These are phyloP conservation scores for Podarcis siculus DNA, from an alignment of 2,797 vertebrate species.

Conservation along the genomic window DNA sequence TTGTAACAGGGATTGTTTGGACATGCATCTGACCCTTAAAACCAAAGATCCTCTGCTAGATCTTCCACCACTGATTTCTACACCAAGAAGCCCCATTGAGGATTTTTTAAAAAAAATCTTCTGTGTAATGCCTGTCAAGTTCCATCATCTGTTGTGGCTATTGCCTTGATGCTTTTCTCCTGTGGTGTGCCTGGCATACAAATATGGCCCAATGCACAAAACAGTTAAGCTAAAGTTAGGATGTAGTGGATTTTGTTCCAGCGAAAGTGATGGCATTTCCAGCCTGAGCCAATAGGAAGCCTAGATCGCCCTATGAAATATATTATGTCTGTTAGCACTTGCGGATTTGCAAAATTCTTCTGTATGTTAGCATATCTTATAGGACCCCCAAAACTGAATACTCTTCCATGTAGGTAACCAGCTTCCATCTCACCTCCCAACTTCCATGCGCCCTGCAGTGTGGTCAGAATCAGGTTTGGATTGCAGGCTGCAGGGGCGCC, in stretches of 20 bases:
- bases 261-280: not conserved
- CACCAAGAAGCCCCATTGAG: not conserved
- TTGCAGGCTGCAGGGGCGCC: no score
- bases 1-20: constrained; percentile 70
- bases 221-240: not conserved
- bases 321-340: not conserved
- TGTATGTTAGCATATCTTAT: not conserved
- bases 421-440: not conserved
- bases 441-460: no score
- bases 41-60: constrained; percentile 53
- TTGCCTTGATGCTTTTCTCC: not conserved
- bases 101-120: not conserved
- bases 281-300: not conserved
- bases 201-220: not conserved
- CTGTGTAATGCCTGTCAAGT: constrained; percentile 9
- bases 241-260: constrained; percentile 11
- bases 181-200: not conserved
- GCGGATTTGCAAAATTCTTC: not conserved
- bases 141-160: not conserved
- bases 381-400: not conserved
- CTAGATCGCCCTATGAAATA: not conserved
- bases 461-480: no score
- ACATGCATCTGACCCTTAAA: constrained; percentile 59
- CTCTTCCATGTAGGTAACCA: not conserved
- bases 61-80: constrained; percentile 6